Evolutionary conservation across 2,888 invertebrate species (phyloP).

Genomic region (Buathra laborator): DNA sequence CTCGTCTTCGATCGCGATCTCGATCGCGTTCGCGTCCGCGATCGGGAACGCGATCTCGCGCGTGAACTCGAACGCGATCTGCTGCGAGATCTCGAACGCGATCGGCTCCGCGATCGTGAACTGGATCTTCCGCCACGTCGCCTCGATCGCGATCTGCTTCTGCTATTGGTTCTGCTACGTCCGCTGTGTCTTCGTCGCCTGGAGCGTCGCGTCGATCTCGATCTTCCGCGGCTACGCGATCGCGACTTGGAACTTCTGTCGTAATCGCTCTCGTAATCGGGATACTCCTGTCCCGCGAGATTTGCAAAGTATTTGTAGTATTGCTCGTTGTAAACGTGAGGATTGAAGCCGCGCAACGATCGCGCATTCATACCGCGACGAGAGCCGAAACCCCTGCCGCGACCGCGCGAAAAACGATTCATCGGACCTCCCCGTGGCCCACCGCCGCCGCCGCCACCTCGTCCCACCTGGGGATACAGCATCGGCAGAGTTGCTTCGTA

Average conservation of each 20-base stretch:
- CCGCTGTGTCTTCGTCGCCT: slow-evolving; percentile 58
- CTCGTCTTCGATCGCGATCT: slow-evolving; percentile 71
- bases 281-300: slow-evolving; percentile 87
- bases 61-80: slow-evolving; percentile 66
- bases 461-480: slow-evolving; percentile 76
- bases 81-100: slow-evolving; percentile 62
- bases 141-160: slow-evolving; percentile 71
- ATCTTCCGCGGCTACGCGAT: slow-evolving; percentile 77
- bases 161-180: slow-evolving; percentile 51
- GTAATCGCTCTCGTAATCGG: slow-evolving; percentile 85
- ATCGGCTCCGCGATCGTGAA: slow-evolving; percentile 81
- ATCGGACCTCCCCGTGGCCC: slow-evolving; percentile 73
- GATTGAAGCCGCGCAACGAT: slow-evolving; percentile 81
- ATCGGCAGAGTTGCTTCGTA: slow-evolving; percentile 80
- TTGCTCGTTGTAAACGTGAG: slow-evolving; percentile 85
- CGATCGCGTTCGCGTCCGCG: slow-evolving; percentile 72
- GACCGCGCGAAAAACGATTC: slow-evolving; percentile 75
- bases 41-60: slow-evolving; percentile 69
- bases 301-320: slow-evolving; percentile 88
- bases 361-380: slow-evolving; percentile 73
- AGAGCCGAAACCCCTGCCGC: slow-evolving; percentile 73
- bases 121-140: slow-evolving; percentile 76
- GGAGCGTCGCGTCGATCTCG: slow-evolving; percentile 76
- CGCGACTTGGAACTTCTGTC: slow-evolving; percentile 74
- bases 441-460: slow-evolving; percentile 68